Evolutionary conservation across 2,888 invertebrate genomes (phyloP).

Genomic region (Mythimna pallens): DNA sequence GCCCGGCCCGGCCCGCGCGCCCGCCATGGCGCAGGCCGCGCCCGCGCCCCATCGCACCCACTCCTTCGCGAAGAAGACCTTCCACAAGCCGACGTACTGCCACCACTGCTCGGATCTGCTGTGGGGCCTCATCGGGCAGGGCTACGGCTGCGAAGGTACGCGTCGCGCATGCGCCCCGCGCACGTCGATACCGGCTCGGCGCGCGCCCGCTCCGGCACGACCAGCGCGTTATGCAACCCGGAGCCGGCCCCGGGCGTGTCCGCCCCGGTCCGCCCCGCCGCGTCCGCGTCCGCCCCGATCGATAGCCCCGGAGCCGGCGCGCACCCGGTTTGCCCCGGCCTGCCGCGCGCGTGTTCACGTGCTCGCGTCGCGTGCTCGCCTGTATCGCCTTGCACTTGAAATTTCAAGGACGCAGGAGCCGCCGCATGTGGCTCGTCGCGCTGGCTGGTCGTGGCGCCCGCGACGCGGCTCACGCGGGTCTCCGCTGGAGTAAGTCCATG

Average conservation of each 20-base stretch:
- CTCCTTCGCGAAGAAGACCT: conserved; percentile 99
- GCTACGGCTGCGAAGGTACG: conserved; percentile 99
- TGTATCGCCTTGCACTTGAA: conserved; percentile 73
- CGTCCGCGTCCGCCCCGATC: conserved; percentile 70
- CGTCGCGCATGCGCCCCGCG: conserved; percentile 87
- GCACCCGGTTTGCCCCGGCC: conserved; percentile 55
- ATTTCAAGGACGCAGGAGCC: conserved; percentile 69
- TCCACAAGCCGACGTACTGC: conserved; percentile 99
- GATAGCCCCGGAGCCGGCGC: conserved; percentile 53
- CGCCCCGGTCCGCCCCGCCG: conserved; percentile 79
- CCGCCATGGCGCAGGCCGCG: conserved; percentile 91
- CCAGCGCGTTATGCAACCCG: conserved; percentile 83
- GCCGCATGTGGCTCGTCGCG: conserved; percentile 45
- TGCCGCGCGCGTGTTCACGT: conserved; percentile 55
- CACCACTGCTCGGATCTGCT: conserved; percentile 99
- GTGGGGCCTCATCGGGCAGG: conserved; percentile 99
- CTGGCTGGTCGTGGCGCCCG: conserved; percentile 39
- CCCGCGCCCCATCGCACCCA: conserved; percentile 94
- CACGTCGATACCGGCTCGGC: conserved; percentile 85
- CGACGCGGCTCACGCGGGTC: conserved; percentile 35
- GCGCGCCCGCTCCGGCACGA: conserved; percentile 81
- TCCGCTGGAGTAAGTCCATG: conserved; percentile 43
- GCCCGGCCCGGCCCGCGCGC: conserved; percentile 90
- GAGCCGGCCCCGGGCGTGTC: conserved; percentile 87
- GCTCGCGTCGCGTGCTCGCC: conserved; percentile 62